phyloP scores from a whole-genome alignment of 2,888 invertebrate species.

The Pimpla rufipes region DNA sequence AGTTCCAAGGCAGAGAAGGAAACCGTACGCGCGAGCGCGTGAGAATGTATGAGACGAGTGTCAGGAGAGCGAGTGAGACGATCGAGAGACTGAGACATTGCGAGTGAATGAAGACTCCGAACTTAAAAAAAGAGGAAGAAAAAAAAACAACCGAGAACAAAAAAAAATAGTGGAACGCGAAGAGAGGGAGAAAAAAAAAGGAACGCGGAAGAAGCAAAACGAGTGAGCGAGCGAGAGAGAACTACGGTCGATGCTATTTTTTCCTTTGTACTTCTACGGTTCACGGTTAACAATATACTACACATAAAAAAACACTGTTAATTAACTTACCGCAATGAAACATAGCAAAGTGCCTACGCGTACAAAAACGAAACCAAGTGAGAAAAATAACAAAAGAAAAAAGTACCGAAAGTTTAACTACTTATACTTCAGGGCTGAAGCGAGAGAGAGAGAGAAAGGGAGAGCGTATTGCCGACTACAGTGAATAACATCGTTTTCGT shows the following conservation, averaged over 20 bases:
- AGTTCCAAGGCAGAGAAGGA: constrained; percentile 76
- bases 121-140: constrained; percentile 18
- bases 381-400: constrained; percentile 54
- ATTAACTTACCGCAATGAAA: constrained; percentile 75
- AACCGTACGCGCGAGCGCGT: constrained; percentile 67
- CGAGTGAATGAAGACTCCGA: constrained; percentile 56
- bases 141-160: constrained; percentile 2
- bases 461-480: constrained; percentile 39
- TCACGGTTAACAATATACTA: constrained; percentile 60
- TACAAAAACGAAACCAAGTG: constrained; percentile 73
- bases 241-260: constrained; percentile 60
- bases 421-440: constrained; percentile 52
- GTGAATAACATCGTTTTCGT: constrained; percentile 16
- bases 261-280: constrained; percentile 64
- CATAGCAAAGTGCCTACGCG: constrained; percentile 84
- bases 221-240: constrained; percentile 48
- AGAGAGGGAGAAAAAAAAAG: constrained; percentile 54
- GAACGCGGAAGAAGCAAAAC: constrained; percentile 50
- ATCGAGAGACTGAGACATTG: constrained; percentile 64
- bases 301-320: constrained; percentile 59
- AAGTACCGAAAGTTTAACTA: constrained; percentile 57
- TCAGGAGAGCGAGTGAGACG: constrained; percentile 55
- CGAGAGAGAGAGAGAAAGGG: constrained; percentile 29
- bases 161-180: neutral
- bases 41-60: constrained; percentile 65